Evolutionary conservation across 1,140 invertebrate genomes (phyloP), one percentile per base, ranked within the genome.

Genomic region (Brachionus koreanus): DNA sequence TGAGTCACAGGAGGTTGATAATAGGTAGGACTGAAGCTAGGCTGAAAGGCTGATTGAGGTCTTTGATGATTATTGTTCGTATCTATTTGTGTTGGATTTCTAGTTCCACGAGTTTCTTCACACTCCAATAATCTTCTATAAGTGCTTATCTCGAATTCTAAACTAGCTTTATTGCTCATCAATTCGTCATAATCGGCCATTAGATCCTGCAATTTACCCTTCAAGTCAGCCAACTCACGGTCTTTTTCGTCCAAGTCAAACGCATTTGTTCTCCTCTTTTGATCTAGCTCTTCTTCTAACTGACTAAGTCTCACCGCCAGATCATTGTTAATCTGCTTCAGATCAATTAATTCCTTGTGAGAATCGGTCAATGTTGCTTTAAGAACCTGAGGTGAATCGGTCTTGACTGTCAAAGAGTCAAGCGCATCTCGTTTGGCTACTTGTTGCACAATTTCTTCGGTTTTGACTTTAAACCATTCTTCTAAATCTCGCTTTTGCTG

Each of bases 161-260:
- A 83, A 19, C 84, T 85, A 57, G 88, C 85, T 83, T 90, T 90
- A 81, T 86, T 87, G 82, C 89, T 88, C 83, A 89, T 85, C 33
- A 90, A 82, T 67, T 85, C 86, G 83, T 90, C 87, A 25, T 90
- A 83, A 72, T 89, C 89, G 33, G 85, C 81, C 76, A 90, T 86
- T 29, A 90, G 85, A 29, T 84, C 82, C 81, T 89, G 87, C 83
- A 89, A 85, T 84, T 89, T 88, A 3, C 84, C 84, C 7, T 87
- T 83, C 10, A 89, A 83, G 82, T 87, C 86, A 16, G 84, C 83
- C 29, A 89, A 86, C 77, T 88, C 87, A 7, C 83, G 74, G 25
- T 88, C 87, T 39, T 85, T 82, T 69, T 87, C 86, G 67, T 87
- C 86, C 35, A 87, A 57, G 9, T 83, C 84, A 35, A 83, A 83